These are phyloP conservation scores for Xiphydria camelus DNA, from an alignment of 2,888 invertebrate species.

Conservation along the genomic window DNA sequence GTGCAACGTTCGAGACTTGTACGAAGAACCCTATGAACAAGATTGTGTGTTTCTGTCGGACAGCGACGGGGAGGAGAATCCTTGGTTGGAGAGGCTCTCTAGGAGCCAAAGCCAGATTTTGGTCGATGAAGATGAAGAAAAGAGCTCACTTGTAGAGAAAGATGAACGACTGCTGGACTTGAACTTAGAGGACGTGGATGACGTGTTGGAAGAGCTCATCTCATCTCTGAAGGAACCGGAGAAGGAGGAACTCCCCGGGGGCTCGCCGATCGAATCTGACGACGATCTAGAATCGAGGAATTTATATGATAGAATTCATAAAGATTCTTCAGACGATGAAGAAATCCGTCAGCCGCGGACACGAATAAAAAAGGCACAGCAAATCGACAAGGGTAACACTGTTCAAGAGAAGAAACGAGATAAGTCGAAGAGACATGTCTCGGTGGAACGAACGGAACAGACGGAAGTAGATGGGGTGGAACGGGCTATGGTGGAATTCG, in stretches of 20 bases:
- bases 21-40: conserved; percentile 25
- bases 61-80: conserved; percentile 43
- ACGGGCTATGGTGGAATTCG: not conserved
- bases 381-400: not conserved
- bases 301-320: no score
- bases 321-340: not conserved
- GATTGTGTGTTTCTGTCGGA: conserved; percentile 36
- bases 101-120: conserved; percentile 37
- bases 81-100: conserved; percentile 35
- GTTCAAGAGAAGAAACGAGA: not conserved
- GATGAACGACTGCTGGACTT: not conserved
- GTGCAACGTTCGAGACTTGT: conserved; percentile 2
- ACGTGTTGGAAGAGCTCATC: not conserved
- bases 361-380: not conserved
- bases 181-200: not conserved
- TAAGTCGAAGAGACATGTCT: not conserved
- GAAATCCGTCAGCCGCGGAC: not conserved
- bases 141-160: not conserved
- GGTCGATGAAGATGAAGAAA: conserved; percentile 15
- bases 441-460: no score
- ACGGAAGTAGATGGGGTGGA: no score
- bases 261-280: no score
- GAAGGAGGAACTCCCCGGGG: not conserved
- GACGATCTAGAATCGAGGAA: not conserved
- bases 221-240: not conserved